phyloP scores from a whole-genome alignment of 2,797 vertebrate genomes.

The Craterocephalus amniculus region DNA sequence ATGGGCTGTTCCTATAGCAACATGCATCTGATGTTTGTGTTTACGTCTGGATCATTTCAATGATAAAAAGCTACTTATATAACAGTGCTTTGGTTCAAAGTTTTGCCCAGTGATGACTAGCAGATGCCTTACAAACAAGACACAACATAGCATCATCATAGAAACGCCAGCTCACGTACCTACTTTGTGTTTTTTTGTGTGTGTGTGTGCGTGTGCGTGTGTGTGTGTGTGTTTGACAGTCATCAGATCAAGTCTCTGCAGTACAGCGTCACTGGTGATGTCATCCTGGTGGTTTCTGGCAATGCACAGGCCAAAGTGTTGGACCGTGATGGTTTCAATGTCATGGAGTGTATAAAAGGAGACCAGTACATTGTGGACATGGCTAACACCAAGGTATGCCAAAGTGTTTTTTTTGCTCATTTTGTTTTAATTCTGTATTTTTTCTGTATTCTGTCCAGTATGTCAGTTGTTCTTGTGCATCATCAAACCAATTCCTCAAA shows the following conservation, averaged over 20 bases:
- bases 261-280: conserved; percentile 95
- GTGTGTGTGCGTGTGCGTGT: conserved; percentile 12
- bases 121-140: conserved; percentile 35
- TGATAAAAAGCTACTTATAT: conserved; percentile 26
- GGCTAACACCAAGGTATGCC: conserved; percentile 95
- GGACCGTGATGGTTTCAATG: conserved; percentile 96
- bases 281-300: conserved; percentile 94
- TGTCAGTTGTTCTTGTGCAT: neutral
- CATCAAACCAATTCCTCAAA: neutral
- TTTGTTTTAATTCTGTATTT: neutral
- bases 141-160: neutral
- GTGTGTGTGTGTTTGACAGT: conserved; percentile 70
- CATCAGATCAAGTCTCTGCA: conserved; percentile 95
- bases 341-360: conserved; percentile 96
- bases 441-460: neutral
- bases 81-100: conserved; percentile 30
- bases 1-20: conserved; percentile 39
- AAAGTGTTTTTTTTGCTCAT: neutral
- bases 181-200: conserved; percentile 2
- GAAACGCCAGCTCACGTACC: neutral
- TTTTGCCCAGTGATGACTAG: conserved; percentile 31
- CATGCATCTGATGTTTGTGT: conserved; percentile 28
- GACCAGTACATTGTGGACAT: conserved; percentile 99
- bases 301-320: conserved; percentile 97
- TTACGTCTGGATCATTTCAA: conserved; percentile 14